Base-by-base conservation (phyloP, 2,113 vertebrate species). In the Chloebia gouldiae region DNA sequence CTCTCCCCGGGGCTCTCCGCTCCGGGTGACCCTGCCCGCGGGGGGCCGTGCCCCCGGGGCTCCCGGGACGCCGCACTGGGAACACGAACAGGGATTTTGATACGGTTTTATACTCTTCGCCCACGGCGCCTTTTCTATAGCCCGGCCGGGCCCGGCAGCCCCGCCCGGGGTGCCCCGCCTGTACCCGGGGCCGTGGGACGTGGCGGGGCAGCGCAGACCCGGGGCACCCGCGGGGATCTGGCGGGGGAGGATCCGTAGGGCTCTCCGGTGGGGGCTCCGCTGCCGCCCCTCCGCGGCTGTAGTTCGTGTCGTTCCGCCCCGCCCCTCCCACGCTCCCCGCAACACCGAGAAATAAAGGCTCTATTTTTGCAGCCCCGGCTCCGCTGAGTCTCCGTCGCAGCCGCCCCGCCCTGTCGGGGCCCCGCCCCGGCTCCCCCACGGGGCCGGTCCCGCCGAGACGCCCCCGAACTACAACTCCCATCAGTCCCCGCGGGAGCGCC, bases 281-380 rank as follows among this genome's bases (percentile, higher is more conserved):
- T 57, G 30, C 71, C 42, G 60, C 51, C 42, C 15, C 30, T 47
- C 70, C 30, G 50, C 42, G 24, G 81, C 71, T 35, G 35, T 14
- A 35, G 25, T 17, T 19, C 14, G 24, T 23, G 7, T 20, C 6
- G 73, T 44, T 54, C 63, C 28, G 45, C 63, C 37, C 39, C 72
- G 33, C 45, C 83, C 56, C 37, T 56, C 50, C 60, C 50, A 15
- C 8, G 30, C 15, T 49, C 35, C 61, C 51, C 35, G 8, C 60
- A 7, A 4, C 51, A 59, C 31, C 20, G 37, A 49, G 71, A 59
- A 87, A 87, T 87, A 87, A 87, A 87, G 42, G 35, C 57, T 87
- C 49, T 87, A 87, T 87, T 87, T 87, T 87, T 87, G 65, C 85
- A 88, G 22, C 24, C 50, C 25, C 31, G 75, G 57, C 49, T 40